Evolutionary conservation across 2,113 vertebrate genomes (phyloP).

Genomic region (Ciconia stormi): DNA sequence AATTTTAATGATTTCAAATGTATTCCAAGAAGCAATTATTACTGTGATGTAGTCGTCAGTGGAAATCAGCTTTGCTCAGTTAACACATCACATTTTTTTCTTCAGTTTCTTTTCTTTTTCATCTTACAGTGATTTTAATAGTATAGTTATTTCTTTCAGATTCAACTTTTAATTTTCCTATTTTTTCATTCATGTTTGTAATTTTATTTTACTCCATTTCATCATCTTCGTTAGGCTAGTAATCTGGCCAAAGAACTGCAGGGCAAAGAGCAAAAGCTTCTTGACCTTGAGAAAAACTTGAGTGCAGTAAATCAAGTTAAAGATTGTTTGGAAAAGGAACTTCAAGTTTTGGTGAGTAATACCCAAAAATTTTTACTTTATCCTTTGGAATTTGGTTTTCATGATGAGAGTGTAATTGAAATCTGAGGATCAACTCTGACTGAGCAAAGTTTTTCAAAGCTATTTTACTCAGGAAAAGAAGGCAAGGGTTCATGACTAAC

Average conservation of each 20-base stretch:
- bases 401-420: neutral
- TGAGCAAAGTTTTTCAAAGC: neutral
- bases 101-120: slow-evolving; percentile 8
- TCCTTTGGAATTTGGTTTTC: slow-evolving; percentile 3
- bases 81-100: neutral
- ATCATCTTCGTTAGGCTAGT: slow-evolving; percentile 76
- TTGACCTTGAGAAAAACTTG: slow-evolving; percentile 82
- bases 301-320: slow-evolving; percentile 81
- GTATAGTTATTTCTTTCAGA: neutral
- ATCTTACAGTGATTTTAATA: slow-evolving; percentile 9
- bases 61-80: neutral
- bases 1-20: neutral
- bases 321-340: slow-evolving; percentile 82
- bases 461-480: neutral
- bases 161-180: slow-evolving; percentile 35
- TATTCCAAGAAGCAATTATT: neutral
- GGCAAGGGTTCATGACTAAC: neutral
- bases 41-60: slow-evolving; percentile 9
- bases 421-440: neutral
- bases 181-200: slow-evolving; percentile 44
- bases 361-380: neutral
- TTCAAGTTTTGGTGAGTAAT: slow-evolving; percentile 85
- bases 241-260: slow-evolving; percentile 83
- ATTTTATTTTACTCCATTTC: slow-evolving; percentile 52
- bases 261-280: slow-evolving; percentile 80